Conservation (phyloP, 2,113 vertebrate species). For the Rutilus rutilus region DNA sequence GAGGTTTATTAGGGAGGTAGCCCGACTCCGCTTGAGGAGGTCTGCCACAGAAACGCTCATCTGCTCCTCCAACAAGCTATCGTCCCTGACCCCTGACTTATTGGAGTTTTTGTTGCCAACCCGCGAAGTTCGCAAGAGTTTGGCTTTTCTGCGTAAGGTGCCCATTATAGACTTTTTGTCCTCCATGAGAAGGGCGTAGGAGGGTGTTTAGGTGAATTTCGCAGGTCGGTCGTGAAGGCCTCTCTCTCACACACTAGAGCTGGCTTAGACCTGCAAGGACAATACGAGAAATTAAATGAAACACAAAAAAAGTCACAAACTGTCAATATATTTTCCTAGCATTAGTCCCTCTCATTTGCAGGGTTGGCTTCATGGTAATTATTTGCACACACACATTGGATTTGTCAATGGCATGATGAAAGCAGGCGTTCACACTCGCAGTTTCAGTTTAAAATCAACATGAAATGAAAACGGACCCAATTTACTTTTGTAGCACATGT, state of each 20-base stretch:
- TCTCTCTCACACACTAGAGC: conserved; percentile 6
- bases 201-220: not conserved
- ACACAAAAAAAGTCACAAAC: not conserved
- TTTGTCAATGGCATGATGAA: not conserved
- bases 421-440: not conserved
- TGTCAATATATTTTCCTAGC: no score
- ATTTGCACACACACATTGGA: no score
- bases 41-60: conserved; percentile 67
- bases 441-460: not conserved
- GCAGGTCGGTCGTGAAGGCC: not conserved
- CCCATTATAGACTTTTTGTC: conserved; percentile 69
- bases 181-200: conserved; percentile 42
- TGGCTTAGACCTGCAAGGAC: conserved; percentile 35
- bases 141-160: conserved; percentile 67
- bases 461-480: not conserved
- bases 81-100: conserved; percentile 22
- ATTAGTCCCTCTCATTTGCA: no score
- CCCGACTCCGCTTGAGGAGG: conserved; percentile 52
- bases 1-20: not conserved
- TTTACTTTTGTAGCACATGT: not conserved
- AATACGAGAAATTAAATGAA: not conserved
- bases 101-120: conserved; percentile 33
- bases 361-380: no score
- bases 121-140: conserved; percentile 59
- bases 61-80: conserved; percentile 55